These are phyloP conservation scores for Acanthosepion pharaonis DNA, from an alignment of 2,888 invertebrate species.

Conservation along the genomic window DNA sequence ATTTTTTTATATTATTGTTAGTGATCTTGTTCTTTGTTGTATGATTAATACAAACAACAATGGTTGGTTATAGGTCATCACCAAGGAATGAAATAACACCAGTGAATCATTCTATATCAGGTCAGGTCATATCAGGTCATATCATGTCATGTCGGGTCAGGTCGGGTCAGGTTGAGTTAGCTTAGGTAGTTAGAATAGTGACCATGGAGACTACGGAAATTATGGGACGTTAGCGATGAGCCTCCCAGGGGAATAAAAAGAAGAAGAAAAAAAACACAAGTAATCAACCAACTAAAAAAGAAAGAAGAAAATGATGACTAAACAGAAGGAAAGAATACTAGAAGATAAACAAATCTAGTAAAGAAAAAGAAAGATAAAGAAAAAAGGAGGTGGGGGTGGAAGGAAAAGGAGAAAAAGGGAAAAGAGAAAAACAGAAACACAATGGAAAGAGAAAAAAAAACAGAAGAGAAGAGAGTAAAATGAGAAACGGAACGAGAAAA, in stretches of 20 bases:
- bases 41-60: conserved; percentile 12
- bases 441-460: too few species aligned
- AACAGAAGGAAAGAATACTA: background rate
- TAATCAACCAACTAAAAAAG: background rate
- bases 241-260: background rate
- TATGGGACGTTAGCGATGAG: background rate
- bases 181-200: background rate
- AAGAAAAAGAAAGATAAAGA: background rate
- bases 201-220: background rate
- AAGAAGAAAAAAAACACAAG: background rate
- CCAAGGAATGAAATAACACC: background rate
- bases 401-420: background rate
- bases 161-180: background rate
- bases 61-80: background rate
- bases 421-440: background rate
- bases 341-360: too few species aligned
- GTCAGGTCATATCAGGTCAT: background rate
- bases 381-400: background rate
- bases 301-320: background rate
- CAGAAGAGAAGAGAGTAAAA: background rate
- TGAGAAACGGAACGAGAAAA: background rate
- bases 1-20: background rate
- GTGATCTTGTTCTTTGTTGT: background rate
- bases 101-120: background rate
- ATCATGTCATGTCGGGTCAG: background rate